Conservation (phyloP, 2,113 vertebrate species). For the Puffinus mauretanicus region DNA sequence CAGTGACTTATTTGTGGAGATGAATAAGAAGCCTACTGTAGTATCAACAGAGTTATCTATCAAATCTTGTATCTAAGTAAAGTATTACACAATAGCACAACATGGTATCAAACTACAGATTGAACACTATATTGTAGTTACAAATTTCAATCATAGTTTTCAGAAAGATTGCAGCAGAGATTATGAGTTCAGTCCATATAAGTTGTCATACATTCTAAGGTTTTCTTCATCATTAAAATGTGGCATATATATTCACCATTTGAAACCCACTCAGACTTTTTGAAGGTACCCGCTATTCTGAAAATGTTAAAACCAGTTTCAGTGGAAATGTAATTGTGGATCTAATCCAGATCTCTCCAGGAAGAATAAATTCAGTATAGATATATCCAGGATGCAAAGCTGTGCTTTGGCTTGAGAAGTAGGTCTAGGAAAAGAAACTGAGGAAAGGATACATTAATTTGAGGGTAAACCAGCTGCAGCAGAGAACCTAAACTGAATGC, state of each 20-base stretch:
- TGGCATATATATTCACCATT: rapidly evolving
- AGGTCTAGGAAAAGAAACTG: neutral
- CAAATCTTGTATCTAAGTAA: neutral
- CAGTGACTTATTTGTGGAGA: neutral
- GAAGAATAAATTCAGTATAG: neutral
- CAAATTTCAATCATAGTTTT: neutral
- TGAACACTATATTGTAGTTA: neutral
- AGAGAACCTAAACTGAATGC: neutral
- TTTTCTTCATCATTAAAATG: neutral
- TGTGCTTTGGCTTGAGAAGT: neutral
- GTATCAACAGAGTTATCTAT: neutral
- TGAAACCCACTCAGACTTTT: neutral
- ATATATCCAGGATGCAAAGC: neutral
- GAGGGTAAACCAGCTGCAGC: neutral
- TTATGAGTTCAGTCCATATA: neutral
- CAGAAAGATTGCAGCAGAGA: neutral
- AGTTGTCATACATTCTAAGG: neutral
- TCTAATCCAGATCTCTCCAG: neutral
- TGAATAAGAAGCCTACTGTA: neutral
- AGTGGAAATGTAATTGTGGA: neutral
- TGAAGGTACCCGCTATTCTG: neutral
- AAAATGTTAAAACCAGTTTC: neutral
- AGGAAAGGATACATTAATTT: neutral
- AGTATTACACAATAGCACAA: neutral
- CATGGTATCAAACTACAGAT: neutral